A percentile compares a stretch with the other conserved stretches of the same genome.
These are phyloP conservation scores for Aphaenogaster floridana DNA, from an alignment of 1,140 invertebrate genomes.

Conservation along the genomic window DNA sequence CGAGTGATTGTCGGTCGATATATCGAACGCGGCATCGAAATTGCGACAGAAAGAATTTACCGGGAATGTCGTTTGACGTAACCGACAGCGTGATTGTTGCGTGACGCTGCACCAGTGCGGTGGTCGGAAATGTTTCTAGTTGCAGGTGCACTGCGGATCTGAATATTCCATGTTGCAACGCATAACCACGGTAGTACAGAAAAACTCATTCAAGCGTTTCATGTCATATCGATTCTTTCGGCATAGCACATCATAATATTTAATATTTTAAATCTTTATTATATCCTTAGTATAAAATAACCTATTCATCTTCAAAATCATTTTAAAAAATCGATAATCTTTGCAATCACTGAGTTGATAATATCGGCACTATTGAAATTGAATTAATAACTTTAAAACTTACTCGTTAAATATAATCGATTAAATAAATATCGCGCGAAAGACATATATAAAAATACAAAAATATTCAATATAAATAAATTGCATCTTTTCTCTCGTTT, in stretches of 20 bases:
- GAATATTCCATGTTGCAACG: slow-evolving; percentile 66
- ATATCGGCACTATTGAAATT: not conserved
- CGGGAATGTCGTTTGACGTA: slow-evolving; percentile 53
- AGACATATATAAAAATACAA: not conserved
- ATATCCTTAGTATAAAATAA: not conserved
- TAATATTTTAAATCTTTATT: not conserved
- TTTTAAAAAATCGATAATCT: not conserved
- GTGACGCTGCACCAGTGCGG: slow-evolving; percentile 28
- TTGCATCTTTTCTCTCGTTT: not conserved
- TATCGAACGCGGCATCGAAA: slow-evolving; percentile 56
- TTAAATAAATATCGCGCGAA: not conserved
- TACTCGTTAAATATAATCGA: not conserved
- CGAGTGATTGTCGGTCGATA: slow-evolving; percentile 54
- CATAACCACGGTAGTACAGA: slow-evolving; percentile 28
- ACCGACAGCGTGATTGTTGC: slow-evolving; percentile 52
- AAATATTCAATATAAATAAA: slow-evolving; percentile 9
- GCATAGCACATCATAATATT: not conserved
- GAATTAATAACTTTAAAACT: not conserved
- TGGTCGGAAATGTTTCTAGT: slow-evolving; percentile 39
- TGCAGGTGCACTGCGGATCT: slow-evolving; percentile 56
- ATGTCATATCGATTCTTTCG: not conserved
- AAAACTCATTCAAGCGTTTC: slow-evolving; percentile 14
- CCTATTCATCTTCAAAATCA: not conserved
- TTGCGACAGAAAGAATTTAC: slow-evolving; percentile 53
- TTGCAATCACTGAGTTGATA: not conserved